Evolutionary conservation across 2,888 invertebrate species (phyloP), one percentile per base, ranked within the genome.

Genomic region (Perizoma affinitatum): DNA sequence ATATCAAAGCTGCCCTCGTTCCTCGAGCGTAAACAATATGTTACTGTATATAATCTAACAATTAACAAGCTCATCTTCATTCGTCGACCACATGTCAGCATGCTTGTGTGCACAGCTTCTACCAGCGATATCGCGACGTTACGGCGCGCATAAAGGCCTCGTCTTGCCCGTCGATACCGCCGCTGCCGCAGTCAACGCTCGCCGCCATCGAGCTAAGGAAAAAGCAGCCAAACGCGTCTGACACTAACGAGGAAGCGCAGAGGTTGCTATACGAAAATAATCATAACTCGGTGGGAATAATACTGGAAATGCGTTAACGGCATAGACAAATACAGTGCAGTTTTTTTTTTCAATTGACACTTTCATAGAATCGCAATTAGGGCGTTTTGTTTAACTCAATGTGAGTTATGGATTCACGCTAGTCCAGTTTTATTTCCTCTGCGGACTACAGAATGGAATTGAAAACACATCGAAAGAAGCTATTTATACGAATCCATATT

Each of bases 71-170:
- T 54, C 61, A 51, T 53, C 45, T 50, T 52, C 54, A 58, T 58
- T 60, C 62, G 56, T 51, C 52, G 11, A 45, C 53, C 55, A 63
- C 56, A 51, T 57, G 54, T 56, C 49, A 54, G 58, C 78, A 79
- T 79, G 79, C 74, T 79, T 83, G 78, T 82, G 81, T 84, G 82
- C 83, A 89, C 94, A 97, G 97, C 95, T 97, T 97, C 95, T 96
- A 96, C 95, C 95, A 96, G 93, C 96, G 96, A 92, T 96, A 96
- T 93, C 94, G 95, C 91, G 96, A 96, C 94, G 95, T 97, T 92
- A 96, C 96, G 90, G 96, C 96, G 90, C 96, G 97, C 93, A 97
- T 97, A 93, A 96, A 96, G 94, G 96, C 96, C 85, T 95, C 95
- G 80, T 96, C 96, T 91, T 96, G 95, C 88, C 96, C 96, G 75